These are phyloP conservation scores for Xanthia togata DNA, from an alignment of 2,888 invertebrate species.

Conservation along the genomic window DNA sequence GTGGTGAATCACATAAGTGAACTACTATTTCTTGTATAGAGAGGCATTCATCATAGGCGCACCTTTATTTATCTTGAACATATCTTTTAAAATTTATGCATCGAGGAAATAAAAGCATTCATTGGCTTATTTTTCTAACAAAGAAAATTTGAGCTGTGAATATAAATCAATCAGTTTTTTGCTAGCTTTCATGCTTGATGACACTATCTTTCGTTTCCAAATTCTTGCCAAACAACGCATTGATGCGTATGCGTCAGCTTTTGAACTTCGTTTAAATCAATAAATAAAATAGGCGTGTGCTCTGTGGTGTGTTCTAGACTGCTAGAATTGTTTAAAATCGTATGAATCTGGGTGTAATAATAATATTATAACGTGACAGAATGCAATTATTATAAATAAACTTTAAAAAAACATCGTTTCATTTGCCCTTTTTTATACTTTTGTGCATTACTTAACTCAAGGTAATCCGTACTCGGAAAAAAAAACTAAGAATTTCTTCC, in stretches of 20 bases:
- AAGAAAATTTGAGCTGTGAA: conserved; percentile 19
- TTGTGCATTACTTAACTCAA: not conserved
- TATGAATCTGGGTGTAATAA: conserved; percentile 86
- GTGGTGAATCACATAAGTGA: conserved; percentile 55
- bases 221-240: conserved; percentile 51
- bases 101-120: conserved; percentile 27
- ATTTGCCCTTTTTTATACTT: conserved; percentile 59
- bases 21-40: conserved; percentile 59
- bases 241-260: conserved; percentile 48
- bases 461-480: too few relatives aligned
- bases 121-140: conserved; percentile 24
- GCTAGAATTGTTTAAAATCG: conserved; percentile 80
- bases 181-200: conserved; percentile 43
- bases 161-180: conserved; percentile 37
- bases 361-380: conserved; percentile 86
- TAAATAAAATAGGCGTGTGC: conserved; percentile 68
- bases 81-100: conserved; percentile 35
- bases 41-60: conserved; percentile 64
- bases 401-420: conserved; percentile 69
- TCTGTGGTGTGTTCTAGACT: conserved; percentile 82
- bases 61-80: conserved; percentile 59
- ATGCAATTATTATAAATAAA: conserved; percentile 87
- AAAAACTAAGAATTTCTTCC: too few relatives aligned
- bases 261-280: conserved; percentile 44
- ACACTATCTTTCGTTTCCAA: conserved; percentile 44